These are phyloP conservation scores for Drosophila aff. DNA, from an alignment of 1,140 invertebrate species.

Conservation along the genomic window DNA sequence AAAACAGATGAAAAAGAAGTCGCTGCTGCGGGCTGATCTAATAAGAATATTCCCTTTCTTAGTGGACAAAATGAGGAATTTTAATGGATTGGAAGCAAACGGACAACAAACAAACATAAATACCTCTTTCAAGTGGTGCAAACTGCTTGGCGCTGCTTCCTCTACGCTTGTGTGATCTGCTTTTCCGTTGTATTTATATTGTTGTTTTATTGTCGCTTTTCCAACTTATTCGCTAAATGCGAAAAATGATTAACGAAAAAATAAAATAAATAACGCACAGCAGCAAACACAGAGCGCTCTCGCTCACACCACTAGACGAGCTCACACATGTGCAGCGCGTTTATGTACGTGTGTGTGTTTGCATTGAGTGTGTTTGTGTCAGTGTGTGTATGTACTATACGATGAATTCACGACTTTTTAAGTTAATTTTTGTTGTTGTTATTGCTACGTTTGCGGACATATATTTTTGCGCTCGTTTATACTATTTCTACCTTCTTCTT, in stretches of 20 bases:
- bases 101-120: slow-evolving; percentile 34
- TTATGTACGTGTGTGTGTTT: slow-evolving; percentile 15
- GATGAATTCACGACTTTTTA: slow-evolving; percentile 70
- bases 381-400: slow-evolving; percentile 36
- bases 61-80: slow-evolving; percentile 26
- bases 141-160: slow-evolving; percentile 63
- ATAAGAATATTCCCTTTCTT: slow-evolving; percentile 57
- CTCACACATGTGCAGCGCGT: slow-evolving; percentile 44
- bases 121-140: slow-evolving; percentile 73
- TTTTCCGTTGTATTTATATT: slow-evolving; percentile 59
- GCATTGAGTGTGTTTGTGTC: slow-evolving; percentile 8
- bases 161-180: slow-evolving; percentile 1
- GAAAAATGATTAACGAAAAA: slow-evolving; percentile 73
- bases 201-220: slow-evolving; percentile 46
- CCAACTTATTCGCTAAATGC: slow-evolving; percentile 54
- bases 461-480: slow-evolving; percentile 43
- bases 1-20: slow-evolving; percentile 68
- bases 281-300: slow-evolving; percentile 48
- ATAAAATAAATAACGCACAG: slow-evolving; percentile 64
- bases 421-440: slow-evolving; percentile 47
- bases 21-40: slow-evolving; percentile 64
- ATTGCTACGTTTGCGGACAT: slow-evolving; percentile 30
- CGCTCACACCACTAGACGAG: slow-evolving; percentile 47
- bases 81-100: neutral
- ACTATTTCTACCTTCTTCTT: slow-evolving; percentile 27